Evolutionary conservation across 2,797 vertebrate genomes (phyloP).

Genomic region (Lutjanus argentimaculatus): DNA sequence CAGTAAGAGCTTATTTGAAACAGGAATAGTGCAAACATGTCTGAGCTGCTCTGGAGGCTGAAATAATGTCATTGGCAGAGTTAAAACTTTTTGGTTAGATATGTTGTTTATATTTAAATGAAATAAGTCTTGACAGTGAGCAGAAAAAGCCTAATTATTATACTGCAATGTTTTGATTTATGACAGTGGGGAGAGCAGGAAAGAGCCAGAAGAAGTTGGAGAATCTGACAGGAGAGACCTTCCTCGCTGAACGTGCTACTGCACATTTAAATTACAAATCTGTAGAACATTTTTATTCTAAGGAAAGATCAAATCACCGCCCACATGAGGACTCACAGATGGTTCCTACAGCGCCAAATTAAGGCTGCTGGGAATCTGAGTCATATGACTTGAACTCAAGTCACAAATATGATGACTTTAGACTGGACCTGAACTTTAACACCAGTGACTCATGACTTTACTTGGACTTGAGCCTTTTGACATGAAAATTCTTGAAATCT

Average conservation of each 20-base stretch:
- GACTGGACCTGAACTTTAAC: no score
- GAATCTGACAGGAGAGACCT: background rate
- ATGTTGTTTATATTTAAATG: background rate
- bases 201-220: background rate
- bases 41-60: slow-evolving; percentile 2
- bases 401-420: no score
- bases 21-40: background rate
- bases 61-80: background rate
- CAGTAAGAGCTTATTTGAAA: slow-evolving; percentile 3
- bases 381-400: no score
- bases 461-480: no score
- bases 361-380: no score
- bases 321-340: no score
- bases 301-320: no score
- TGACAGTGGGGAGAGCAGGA: background rate
- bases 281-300: no score
- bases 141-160: background rate
- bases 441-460: no score
- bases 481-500: no score
- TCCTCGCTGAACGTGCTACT: background rate
- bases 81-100: background rate
- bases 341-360: no score
- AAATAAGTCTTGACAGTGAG: background rate
- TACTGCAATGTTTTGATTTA: background rate
- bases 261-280: background rate